Evolutionary conservation across 2,888 invertebrate genomes (phyloP).

Genomic region (Nyleta sp.): DNA sequence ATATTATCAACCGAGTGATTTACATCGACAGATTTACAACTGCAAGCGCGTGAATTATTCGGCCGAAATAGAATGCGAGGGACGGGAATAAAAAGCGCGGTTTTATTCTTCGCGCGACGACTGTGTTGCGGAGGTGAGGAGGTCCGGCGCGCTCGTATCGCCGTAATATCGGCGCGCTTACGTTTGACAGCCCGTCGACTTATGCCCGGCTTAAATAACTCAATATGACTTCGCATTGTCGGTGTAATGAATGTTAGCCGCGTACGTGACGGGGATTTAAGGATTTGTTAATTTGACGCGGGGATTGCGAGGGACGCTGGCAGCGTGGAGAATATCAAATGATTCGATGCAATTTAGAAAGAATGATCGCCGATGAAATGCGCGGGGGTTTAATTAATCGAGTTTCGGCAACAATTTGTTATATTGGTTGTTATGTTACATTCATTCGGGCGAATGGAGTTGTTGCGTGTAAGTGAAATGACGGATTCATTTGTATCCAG

Average conservation of each 20-base stretch:
- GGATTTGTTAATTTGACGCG: slow-evolving; percentile 35
- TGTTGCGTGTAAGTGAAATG: no score
- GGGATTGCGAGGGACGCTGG: slow-evolving; percentile 1
- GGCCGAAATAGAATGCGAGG: slow-evolving; percentile 33
- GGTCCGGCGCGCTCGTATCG: neutral
- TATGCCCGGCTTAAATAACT: slow-evolving; percentile 36
- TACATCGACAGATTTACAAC: slow-evolving; percentile 51
- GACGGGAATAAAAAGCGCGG: slow-evolving; percentile 16
- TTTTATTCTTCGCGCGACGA: slow-evolving; percentile 14
- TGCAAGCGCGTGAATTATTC: slow-evolving; percentile 35
- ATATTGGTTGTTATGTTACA: no score
- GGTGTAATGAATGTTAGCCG: slow-evolving; percentile 28
- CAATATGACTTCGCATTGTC: slow-evolving; percentile 25
- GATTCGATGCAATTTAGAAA: neutral
- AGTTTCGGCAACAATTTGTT: no score
- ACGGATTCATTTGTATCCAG: no score
- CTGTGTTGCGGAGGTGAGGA: slow-evolving; percentile 9
- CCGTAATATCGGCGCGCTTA: slow-evolving; percentile 32
- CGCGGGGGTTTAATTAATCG: no score
- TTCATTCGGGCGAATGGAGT: no score
- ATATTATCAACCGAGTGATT: slow-evolving; percentile 43
- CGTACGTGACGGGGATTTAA: slow-evolving; percentile 23
- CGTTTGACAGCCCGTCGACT: slow-evolving; percentile 34
- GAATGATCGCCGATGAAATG: no score
- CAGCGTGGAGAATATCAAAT: neutral